Conservation (phyloP, 2,797 vertebrate species). For the Chelonia mydas region DNA sequence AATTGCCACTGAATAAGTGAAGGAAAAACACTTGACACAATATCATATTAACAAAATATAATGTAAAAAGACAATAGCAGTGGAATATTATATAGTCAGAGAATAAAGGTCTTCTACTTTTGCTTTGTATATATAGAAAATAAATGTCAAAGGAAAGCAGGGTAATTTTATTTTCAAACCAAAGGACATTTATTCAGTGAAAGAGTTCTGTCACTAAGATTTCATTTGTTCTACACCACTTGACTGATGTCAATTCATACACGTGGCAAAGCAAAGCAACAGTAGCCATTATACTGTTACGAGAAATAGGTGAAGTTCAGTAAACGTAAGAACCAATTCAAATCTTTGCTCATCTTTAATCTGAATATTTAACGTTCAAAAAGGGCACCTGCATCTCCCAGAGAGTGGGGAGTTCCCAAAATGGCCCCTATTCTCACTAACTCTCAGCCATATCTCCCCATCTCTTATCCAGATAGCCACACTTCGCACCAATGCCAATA, state of each 20-base stretch:
- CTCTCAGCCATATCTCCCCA: background rate
- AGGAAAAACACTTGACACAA: background rate
- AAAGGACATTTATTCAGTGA: background rate
- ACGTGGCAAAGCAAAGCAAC: background rate
- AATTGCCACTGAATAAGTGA: background rate
- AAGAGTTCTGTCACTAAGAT: background rate
- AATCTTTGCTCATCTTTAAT: background rate
- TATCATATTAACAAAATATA: background rate
- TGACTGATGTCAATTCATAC: background rate
- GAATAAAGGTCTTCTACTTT: background rate
- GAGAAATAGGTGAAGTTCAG: background rate
- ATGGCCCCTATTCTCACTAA: fast-evolving
- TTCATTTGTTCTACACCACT: background rate
- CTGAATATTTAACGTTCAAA: background rate
- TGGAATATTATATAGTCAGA: background rate
- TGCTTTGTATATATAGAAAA: background rate
- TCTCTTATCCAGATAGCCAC: background rate
- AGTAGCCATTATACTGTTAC: fast-evolving
- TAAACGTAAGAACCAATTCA: background rate
- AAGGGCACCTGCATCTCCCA: background rate
- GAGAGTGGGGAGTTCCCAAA: background rate
- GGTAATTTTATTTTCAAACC: background rate
- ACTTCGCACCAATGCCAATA: background rate
- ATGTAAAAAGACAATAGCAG: background rate
- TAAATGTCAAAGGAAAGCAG: fast-evolving